Conservation (phyloP, 2,888 invertebrate species). For the Homarus gammarus region DNA sequence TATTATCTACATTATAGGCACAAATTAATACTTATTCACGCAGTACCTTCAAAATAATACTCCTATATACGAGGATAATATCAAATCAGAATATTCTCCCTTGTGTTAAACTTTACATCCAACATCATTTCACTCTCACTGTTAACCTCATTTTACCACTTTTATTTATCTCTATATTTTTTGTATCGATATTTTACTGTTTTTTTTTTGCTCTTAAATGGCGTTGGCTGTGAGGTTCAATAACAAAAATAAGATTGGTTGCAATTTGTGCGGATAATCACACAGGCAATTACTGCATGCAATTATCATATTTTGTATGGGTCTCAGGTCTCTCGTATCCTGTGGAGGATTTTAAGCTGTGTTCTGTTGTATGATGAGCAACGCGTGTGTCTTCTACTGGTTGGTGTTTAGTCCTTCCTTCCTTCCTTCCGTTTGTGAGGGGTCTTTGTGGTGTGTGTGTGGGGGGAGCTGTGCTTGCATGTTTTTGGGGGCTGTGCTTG, state of each 20-base stretch:
- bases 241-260: not conserved
- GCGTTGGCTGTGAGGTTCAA: not conserved
- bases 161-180: not conserved
- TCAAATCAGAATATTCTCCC: not conserved
- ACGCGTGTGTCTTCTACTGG: not conserved
- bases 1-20: no score
- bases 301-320: not conserved
- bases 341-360: not conserved
- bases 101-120: no score
- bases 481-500: not conserved
- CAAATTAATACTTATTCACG: no score
- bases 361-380: not conserved
- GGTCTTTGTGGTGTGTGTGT: not conserved
- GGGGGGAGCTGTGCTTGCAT: no score
- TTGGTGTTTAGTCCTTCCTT: not conserved
- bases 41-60: no score
- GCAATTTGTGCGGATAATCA: slow-evolving; percentile 1
- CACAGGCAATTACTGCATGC: not conserved
- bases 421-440: not conserved
- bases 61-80: not conserved
- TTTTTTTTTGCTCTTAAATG: not conserved
- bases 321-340: not conserved
- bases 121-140: not conserved
- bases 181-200: not conserved
- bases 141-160: not conserved